A percentile compares a stretch with the other conserved stretches of the same genome.
These are phyloP conservation scores for Echiichthys vipera DNA, from an alignment of 2,797 vertebrate species.

Conservation along the genomic window DNA sequence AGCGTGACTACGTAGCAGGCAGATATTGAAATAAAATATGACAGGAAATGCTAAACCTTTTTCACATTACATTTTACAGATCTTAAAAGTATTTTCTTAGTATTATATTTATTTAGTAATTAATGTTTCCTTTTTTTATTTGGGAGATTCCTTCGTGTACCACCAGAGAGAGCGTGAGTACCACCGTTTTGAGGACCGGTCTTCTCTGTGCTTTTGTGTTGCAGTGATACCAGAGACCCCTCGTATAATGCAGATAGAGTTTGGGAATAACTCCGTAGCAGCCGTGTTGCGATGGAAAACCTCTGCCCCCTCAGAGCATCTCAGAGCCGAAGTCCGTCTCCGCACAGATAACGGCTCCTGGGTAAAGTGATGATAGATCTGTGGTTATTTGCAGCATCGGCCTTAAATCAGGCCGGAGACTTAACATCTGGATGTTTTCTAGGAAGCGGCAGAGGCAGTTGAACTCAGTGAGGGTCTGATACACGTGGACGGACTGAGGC, in stretches of 20 bases:
- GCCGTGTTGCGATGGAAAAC: slow-evolving; percentile 84
- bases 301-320: slow-evolving; percentile 50
- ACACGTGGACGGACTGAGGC: slow-evolving; percentile 73
- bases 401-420: not conserved
- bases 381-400: not conserved
- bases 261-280: slow-evolving; percentile 59
- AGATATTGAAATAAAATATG: too few species aligned
- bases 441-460: slow-evolving; percentile 45
- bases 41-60: too few species aligned
- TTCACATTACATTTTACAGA: too few species aligned
- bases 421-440: slow-evolving; percentile 3
- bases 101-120: too few species aligned
- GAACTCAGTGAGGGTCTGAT: slow-evolving; percentile 40
- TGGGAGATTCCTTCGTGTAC: too few species aligned
- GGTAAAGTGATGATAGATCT: slow-evolving; percentile 71
- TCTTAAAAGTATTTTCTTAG: too few species aligned
- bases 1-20: too few species aligned
- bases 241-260: slow-evolving; percentile 67
- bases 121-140: too few species aligned
- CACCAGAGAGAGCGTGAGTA: too few species aligned
- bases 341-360: slow-evolving; percentile 50
- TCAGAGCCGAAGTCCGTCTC: slow-evolving; percentile 79
- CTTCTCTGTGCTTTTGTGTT: slow-evolving; percentile 8
- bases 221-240: slow-evolving; percentile 89
- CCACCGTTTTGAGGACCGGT: too few species aligned